These are phyloP conservation scores for Blastobasis adustella DNA, from an alignment of 2,888 invertebrate species.

Conservation along the genomic window DNA sequence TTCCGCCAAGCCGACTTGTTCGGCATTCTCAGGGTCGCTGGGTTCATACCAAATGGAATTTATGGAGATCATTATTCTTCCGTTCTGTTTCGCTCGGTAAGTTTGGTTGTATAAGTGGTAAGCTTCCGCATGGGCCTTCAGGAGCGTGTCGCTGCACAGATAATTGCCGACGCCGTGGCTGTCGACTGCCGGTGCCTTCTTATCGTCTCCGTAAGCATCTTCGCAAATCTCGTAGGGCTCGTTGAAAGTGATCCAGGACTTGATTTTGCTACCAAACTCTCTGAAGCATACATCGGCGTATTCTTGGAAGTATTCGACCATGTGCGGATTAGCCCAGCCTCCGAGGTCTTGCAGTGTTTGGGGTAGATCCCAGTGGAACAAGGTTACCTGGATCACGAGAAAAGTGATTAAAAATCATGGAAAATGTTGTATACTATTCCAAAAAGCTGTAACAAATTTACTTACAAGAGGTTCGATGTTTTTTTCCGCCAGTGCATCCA, in stretches of 20 bases:
- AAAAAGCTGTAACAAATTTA: constrained; percentile 1
- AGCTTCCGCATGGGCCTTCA: constrained; percentile 80
- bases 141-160: constrained; percentile 76
- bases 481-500: constrained; percentile 75
- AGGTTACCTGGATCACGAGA: constrained; percentile 59
- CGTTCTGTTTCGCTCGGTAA: constrained; percentile 73
- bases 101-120: constrained; percentile 78
- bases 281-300: constrained; percentile 72
- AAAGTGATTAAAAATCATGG: neutral
- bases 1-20: constrained; percentile 62
- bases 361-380: constrained; percentile 82
- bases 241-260: constrained; percentile 82
- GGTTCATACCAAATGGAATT: constrained; percentile 73
- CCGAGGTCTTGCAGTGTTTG: constrained; percentile 73
- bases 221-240: constrained; percentile 76
- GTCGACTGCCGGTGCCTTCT: constrained; percentile 69
- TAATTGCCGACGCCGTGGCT: constrained; percentile 77
- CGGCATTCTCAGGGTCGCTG: constrained; percentile 49
- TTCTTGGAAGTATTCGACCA: constrained; percentile 72
- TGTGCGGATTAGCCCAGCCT: constrained; percentile 70
- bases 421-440: neutral
- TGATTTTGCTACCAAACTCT: constrained; percentile 73
- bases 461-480: constrained; percentile 77
- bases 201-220: constrained; percentile 68
- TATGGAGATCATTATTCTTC: constrained; percentile 70